These are phyloP conservation scores for Dermatemys mawii DNA, from an alignment of 2,113 vertebrate species.

Conservation along the genomic window DNA sequence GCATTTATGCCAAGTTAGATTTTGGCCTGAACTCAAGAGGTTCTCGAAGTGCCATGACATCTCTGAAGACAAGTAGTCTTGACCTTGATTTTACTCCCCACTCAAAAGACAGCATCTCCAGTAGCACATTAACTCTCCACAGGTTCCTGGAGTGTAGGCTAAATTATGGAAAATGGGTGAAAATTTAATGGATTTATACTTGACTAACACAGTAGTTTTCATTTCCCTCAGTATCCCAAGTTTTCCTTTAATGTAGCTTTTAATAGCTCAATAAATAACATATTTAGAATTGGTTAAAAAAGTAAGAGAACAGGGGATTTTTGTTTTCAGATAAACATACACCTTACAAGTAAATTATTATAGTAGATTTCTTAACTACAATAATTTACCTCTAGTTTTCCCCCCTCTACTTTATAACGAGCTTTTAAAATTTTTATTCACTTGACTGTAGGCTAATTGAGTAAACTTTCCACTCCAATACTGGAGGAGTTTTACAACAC, in stretches of 20 bases:
- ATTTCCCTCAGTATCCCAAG: not conserved
- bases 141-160: not conserved
- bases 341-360: conserved; percentile 5
- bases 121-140: not conserved
- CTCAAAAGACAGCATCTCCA: not conserved
- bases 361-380: not conserved
- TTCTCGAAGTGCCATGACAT: not conserved
- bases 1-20: not conserved
- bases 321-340: not conserved
- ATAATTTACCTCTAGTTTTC: not conserved
- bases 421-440: conserved; percentile 44
- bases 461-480: conserved; percentile 58
- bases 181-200: not conserved
- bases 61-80: not conserved
- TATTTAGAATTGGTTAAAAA: not conserved
- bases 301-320: not conserved
- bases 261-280: not conserved
- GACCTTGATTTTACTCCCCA: not conserved
- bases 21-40: not conserved
- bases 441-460: conserved; percentile 35
- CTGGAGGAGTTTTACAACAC: conserved; percentile 53
- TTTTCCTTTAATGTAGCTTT: not conserved
- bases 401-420: not conserved
- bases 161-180: not conserved
- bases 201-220: not conserved